These are phyloP conservation scores for Hyposoter dolosus DNA, from an alignment of 2,888 invertebrate genomes.

Conservation along the genomic window DNA sequence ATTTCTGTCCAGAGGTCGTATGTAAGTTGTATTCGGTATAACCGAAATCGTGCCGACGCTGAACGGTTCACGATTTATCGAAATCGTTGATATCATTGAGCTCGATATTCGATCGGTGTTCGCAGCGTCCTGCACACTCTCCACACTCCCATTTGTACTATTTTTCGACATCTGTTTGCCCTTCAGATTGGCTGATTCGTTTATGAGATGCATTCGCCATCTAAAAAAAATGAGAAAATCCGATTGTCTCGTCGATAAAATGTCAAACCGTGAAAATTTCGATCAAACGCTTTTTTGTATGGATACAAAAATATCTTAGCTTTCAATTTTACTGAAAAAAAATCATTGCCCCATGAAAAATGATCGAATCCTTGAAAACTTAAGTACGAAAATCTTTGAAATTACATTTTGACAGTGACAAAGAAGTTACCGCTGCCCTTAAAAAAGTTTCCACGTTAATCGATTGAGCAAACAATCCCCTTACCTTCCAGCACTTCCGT, in stretches of 20 bases:
- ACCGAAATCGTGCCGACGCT: conserved; percentile 77
- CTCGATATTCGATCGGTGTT: conserved; percentile 48
- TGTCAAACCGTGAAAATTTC: background rate
- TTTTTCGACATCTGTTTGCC: conserved; percentile 51
- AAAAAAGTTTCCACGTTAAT: background rate
- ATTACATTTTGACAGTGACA: background rate
- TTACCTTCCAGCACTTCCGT: conserved; percentile 69
- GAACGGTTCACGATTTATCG: conserved; percentile 72
- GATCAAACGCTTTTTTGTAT: background rate
- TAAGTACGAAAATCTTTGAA: background rate
- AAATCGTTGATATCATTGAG: conserved; percentile 49
- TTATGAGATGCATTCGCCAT: conserved; percentile 79
- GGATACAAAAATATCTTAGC: background rate
- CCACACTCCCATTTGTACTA: conserved; percentile 55
- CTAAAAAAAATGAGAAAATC: conserved; percentile 67
- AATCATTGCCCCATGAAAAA: too few relatives aligned
- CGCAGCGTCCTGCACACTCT: conserved; percentile 54
- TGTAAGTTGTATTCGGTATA: conserved; percentile 78
- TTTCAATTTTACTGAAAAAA: background rate
- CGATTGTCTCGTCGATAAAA: background rate
- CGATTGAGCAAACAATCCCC: background rate
- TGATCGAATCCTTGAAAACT: too few relatives aligned
- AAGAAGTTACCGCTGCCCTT: background rate
- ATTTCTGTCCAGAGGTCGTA: conserved; percentile 75
- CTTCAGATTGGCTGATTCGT: conserved; percentile 70